These are phyloP conservation scores for Euphysa ruthae DNA, from an alignment of 30 jellyfish, hydroid and myxozoan genomes.

Conservation along the genomic window DNA sequence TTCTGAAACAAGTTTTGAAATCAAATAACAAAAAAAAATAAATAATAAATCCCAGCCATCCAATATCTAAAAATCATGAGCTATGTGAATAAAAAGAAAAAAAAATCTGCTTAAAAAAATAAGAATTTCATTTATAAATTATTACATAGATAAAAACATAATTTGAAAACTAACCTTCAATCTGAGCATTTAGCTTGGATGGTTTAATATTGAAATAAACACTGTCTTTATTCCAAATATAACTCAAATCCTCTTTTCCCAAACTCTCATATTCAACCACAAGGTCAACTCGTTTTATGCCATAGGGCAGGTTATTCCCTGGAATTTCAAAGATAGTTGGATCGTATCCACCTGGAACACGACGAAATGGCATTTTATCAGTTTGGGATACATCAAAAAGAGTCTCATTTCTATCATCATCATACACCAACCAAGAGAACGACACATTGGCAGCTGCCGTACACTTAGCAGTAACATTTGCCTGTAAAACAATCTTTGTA, in stretches of 20 bases:
- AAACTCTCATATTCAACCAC: slow-evolving; percentile 44
- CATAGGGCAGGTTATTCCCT: slow-evolving; percentile 47
- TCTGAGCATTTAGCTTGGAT: slow-evolving; percentile 44
- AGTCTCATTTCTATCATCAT: background rate
- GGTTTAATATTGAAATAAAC: slow-evolving; percentile 66
- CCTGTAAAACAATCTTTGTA: slow-evolving; percentile 36
- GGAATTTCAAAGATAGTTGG: slow-evolving; percentile 51
- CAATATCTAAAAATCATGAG: no score
- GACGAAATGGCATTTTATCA: slow-evolving; percentile 44
- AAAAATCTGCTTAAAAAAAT: no score
- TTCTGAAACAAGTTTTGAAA: no score
- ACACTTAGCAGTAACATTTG: slow-evolving; percentile 57
- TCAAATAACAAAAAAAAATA: no score
- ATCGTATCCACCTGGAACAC: slow-evolving; percentile 33
- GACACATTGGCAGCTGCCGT: slow-evolving; percentile 52
- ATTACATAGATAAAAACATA: no score
- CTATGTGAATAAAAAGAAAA: background rate
- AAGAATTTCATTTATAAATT: no score
- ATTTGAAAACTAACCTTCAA: slow-evolving; percentile 49
- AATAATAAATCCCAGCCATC: no score
- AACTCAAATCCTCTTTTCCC: slow-evolving; percentile 32
- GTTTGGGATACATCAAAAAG: background rate
- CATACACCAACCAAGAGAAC: slow-evolving; percentile 52
- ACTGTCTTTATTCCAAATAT: slow-evolving; percentile 21
- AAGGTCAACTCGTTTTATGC: slow-evolving; percentile 41